Percentiles rank a stretch among this genome's conserved stretches.
phyloP scores from a whole-genome alignment of 1,140 invertebrate species.

The Panonychus citri region DNA sequence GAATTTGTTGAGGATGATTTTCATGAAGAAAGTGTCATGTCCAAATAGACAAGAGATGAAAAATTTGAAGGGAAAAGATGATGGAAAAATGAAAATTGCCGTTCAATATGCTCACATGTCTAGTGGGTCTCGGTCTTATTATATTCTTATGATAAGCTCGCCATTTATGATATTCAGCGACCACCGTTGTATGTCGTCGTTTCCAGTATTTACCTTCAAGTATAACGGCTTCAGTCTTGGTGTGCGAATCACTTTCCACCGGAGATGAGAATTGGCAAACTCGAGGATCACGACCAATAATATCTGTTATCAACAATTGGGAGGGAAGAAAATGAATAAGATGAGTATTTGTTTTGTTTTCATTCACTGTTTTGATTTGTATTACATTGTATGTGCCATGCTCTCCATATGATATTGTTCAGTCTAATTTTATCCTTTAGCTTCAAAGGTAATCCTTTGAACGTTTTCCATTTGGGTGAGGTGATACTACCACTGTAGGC shows the following conservation, averaged over 20 bases:
- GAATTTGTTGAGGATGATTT: no score
- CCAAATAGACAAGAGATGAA: no score
- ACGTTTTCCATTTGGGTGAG: constrained; percentile 98
- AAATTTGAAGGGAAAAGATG: no score
- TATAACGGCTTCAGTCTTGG: constrained; percentile 83
- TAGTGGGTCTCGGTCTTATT: not conserved
- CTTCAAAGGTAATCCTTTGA: constrained; percentile 82
- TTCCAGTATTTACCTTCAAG: constrained; percentile 99
- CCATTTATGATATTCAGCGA: constrained; percentile 99
- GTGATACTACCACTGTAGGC: constrained; percentile 94
- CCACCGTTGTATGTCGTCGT: constrained; percentile 76
- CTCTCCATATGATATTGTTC: constrained; percentile 99
- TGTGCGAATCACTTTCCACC: constrained; percentile 75
- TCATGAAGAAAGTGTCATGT: no score
- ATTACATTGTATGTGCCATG: constrained; percentile 99
- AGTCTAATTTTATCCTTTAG: constrained; percentile 97
- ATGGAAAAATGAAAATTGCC: no score
- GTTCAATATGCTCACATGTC: no score
- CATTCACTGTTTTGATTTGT: not conserved
- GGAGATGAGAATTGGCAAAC: constrained; percentile 89
- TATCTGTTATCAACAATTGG: not conserved
- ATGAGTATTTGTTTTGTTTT: not conserved
- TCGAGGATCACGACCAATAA: constrained; percentile 46
- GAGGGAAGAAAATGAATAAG: not conserved
- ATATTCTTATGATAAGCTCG: constrained; percentile 35